Evolutionary conservation across 1,140 invertebrate genomes (phyloP), one percentile per base, ranked within the genome.

Genomic region (Dreissena rostriformis): DNA sequence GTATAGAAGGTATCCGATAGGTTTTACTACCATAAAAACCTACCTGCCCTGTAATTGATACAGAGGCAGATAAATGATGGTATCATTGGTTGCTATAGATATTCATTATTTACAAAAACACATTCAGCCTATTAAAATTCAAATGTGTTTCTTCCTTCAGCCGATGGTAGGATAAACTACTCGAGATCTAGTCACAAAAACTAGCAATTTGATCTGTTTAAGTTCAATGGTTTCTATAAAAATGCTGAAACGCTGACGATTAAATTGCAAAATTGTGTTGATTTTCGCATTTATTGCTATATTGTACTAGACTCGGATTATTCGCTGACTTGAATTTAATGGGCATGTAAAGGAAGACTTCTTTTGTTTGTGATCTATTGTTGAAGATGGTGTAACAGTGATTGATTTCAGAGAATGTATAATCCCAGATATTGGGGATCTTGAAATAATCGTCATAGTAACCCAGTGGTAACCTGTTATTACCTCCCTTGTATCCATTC

Each of bases 211-310:
- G 22, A 61, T n/a, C 53, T 17, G 68, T 70, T 57, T 72, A 72
- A 73, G 53, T 72, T 81, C 79, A 81, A 72, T 81, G 52, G 77
- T 79, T 79, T 79, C 65, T 53, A 79, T 79, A 79, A 79, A 77
- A 79, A 70, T 67, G 66, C 53, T 70, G 53, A 79, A 70, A 39
- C 77, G 68, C 39, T 66, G 24, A 49, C 19, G 49, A 81, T 81
- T 73, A 81, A 80, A 72, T 73, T 81, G 68, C 79, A 81, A 73
- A 73, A 39, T 81, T 39, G 22, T 81, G 79, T 81, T 81, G 68
- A 73, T 73, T 68, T 81, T 71, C 22, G 68, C 79, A 66, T 81
- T 73, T 73, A 72, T 73, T 79, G 77, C 52, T 65, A 79, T 70
- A 70, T 70, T 28, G 77, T 79, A 79, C 66, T n/a, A n/a, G n/a